phyloP scores from a whole-genome alignment of 2,113 vertebrate genomes.

The Rhinogobius similis region DNA sequence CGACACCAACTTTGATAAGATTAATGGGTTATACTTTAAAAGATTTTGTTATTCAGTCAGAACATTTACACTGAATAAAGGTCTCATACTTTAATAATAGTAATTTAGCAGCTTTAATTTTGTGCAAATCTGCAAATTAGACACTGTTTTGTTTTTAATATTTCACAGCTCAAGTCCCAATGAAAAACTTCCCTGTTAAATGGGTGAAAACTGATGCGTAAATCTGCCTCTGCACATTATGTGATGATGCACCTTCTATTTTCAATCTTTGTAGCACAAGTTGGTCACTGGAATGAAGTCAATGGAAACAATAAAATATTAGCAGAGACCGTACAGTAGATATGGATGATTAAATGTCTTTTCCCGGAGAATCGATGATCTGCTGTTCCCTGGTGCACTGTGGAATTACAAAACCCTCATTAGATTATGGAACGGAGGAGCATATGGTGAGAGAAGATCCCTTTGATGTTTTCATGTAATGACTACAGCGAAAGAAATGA shows the following conservation, averaged over 20 bases:
- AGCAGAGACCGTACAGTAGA: slow-evolving; percentile 47
- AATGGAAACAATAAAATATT: slow-evolving; percentile 26
- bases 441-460: slow-evolving; percentile 60
- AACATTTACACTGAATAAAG: no score
- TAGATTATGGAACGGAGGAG: slow-evolving; percentile 66
- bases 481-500: slow-evolving; percentile 38
- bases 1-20: no score
- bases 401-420: slow-evolving; percentile 73
- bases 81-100: no score
- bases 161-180: not conserved
- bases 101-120: no score
- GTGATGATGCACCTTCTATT: not conserved
- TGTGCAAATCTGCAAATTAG: not conserved
- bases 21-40: no score
- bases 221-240: not conserved
- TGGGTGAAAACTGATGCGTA: not conserved
- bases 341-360: slow-evolving; percentile 57
- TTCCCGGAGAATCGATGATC: slow-evolving; percentile 63
- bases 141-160: not conserved
- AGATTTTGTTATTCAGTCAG: no score
- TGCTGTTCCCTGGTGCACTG: slow-evolving; percentile 50
- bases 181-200: not conserved
- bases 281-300: not conserved
- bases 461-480: slow-evolving; percentile 66
- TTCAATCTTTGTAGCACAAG: not conserved